Conservation (phyloP, 2,888 invertebrate genomes). For the Microctonus aethiopoides region DNA sequence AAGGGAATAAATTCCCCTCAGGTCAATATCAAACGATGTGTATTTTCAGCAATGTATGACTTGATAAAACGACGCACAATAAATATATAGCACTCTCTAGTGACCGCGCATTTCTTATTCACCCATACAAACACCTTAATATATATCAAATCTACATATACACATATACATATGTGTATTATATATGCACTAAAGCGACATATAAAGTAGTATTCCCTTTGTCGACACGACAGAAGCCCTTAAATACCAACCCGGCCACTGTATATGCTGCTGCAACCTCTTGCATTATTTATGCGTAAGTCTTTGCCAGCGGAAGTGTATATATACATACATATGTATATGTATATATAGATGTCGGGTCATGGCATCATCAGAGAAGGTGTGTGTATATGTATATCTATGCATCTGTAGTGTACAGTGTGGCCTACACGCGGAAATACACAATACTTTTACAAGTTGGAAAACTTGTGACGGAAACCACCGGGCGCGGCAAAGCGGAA, state of each 20-base stretch:
- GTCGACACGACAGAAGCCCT: slow-evolving; percentile 14
- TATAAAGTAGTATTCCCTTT: slow-evolving; percentile 1
- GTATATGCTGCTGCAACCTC: slow-evolving; percentile 9
- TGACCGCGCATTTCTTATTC: slow-evolving; percentile 11
- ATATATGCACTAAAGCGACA: no score
- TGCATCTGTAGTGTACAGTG: slow-evolving; percentile 13
- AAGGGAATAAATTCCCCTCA: slow-evolving; percentile 8
- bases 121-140: background rate
- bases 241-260: background rate
- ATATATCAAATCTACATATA: background rate
- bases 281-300: slow-evolving; percentile 47
- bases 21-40: slow-evolving; percentile 9
- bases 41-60: background rate
- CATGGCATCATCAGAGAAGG: background rate
- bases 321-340: background rate
- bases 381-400: background rate
- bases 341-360: background rate
- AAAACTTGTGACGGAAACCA: slow-evolving; percentile 65
- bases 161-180: background rate
- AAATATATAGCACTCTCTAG: background rate
- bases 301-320: slow-evolving; percentile 24
- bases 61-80: slow-evolving; percentile 2
- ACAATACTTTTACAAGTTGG: slow-evolving; percentile 61
- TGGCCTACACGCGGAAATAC: slow-evolving; percentile 58
- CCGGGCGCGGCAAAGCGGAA: slow-evolving; percentile 61